A percentile compares a stretch with the other conserved stretches of the same genome.
phyloP scores from a whole-genome alignment of 1,140 invertebrate species.

The Lutraria rhynchaena region DNA sequence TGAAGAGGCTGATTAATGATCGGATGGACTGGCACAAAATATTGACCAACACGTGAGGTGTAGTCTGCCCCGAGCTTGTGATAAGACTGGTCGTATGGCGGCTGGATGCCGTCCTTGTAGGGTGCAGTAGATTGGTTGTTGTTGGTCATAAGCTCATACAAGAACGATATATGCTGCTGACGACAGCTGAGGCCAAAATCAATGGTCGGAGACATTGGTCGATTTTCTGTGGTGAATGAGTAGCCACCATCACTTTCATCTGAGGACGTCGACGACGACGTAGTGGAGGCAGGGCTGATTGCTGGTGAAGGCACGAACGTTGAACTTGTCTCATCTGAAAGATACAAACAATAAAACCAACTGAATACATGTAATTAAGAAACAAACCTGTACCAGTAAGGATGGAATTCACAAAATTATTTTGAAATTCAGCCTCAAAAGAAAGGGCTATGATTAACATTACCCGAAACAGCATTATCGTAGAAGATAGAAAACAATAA shows the following conservation, averaged over 20 bases:
- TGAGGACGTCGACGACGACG: constrained; percentile 44
- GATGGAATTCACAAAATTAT: no score
- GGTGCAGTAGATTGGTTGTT: not conserved
- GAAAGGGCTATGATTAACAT: no score
- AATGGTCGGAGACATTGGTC: constrained; percentile 39
- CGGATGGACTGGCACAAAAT: constrained; percentile 35
- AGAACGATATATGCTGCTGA: constrained; percentile 55
- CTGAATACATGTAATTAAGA: no score
- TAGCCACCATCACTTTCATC: constrained; percentile 57
- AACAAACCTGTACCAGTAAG: no score
- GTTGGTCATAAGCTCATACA: constrained; percentile 57
- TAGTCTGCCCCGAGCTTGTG: constrained; percentile 28
- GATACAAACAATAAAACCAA: no score
- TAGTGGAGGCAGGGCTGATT: constrained; percentile 35
- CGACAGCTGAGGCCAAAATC: constrained; percentile 48
- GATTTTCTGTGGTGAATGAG: constrained; percentile 57
- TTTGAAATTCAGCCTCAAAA: no score
- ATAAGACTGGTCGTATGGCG: constrained; percentile 34
- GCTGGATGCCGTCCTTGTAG: constrained; percentile 31
- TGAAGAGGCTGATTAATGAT: constrained; percentile 42
- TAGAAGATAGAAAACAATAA: no score
- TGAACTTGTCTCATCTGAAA: constrained; percentile 22
- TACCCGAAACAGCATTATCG: no score
- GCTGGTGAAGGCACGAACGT: constrained; percentile 36
- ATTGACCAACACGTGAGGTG: constrained; percentile 8